Percentiles rank a stretch among this genome's conserved stretches.
Evolutionary conservation across 2,113 vertebrate genomes (phyloP).

Genomic region (Megaceryle torquata): DNA sequence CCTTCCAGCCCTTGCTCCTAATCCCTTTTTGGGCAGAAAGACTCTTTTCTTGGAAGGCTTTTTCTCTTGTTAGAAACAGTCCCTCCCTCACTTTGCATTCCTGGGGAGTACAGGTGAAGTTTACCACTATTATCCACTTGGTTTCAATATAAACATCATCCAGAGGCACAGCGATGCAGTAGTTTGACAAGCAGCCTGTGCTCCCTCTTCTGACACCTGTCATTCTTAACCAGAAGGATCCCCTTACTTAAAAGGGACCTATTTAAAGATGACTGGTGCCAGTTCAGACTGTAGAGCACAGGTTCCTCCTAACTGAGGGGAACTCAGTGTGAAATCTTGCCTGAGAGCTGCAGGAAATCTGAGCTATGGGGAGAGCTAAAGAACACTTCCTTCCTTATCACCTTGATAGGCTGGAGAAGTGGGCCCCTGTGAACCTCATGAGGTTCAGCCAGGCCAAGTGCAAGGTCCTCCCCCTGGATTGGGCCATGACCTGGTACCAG

Average conservation of each 20-base stretch:
- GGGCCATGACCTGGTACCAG: not conserved
- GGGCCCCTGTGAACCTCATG: not conserved
- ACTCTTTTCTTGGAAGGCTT: not conserved
- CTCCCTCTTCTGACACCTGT: not conserved
- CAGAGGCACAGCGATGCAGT: rapidly evolving
- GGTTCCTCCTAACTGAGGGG: too few relatives aligned
- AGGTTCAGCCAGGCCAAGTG: too few relatives aligned
- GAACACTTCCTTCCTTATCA: not conserved
- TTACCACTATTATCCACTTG: too few relatives aligned
- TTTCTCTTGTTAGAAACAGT: not conserved
- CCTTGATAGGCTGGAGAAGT: not conserved
- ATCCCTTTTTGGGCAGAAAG: rapidly evolving
- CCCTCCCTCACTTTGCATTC: not conserved
- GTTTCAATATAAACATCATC: not conserved
- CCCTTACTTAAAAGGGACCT: not conserved
- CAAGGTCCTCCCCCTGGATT: not conserved
- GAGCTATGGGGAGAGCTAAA: too few relatives aligned
- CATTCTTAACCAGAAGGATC: not conserved
- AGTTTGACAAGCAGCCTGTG: too few relatives aligned
- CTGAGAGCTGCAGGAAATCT: not conserved
- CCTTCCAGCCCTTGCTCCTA: not conserved
- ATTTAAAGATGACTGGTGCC: not conserved
- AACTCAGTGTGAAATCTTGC: not conserved
- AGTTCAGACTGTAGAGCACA: not conserved
- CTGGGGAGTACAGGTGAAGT: not conserved